Evolutionary conservation across 2,113 vertebrate genomes (phyloP).

Genomic region (Tetraodon nigroviridis): DNA sequence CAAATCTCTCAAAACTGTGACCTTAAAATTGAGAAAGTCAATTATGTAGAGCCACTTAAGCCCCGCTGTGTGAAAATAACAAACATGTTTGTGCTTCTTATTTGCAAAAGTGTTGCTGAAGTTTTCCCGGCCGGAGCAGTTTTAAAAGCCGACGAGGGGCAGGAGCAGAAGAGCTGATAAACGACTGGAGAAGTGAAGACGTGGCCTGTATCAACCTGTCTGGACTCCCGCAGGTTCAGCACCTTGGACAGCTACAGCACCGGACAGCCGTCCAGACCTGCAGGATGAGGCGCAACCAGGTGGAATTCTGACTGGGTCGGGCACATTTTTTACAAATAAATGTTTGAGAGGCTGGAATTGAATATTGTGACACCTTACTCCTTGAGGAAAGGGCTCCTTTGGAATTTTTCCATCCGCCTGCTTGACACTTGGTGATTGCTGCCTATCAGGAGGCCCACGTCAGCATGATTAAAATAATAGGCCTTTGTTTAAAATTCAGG

Average conservation of each 20-base stretch:
- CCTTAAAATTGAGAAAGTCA: not conserved
- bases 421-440: not conserved
- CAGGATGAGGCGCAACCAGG: not conserved
- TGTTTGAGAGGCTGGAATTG: not conserved
- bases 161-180: not conserved
- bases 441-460: not conserved
- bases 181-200: not conserved
- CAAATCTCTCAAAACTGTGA: conserved; percentile 3
- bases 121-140: too few species aligned
- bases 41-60: conserved; percentile 1
- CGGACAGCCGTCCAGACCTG: too few species aligned
- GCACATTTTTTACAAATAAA: not conserved
- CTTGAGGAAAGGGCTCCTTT: not conserved
- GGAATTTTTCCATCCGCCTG: not conserved
- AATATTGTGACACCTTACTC: not conserved
- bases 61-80: not conserved
- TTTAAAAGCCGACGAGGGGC: too few species aligned
- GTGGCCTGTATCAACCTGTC: not conserved
- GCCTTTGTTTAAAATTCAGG: too few species aligned
- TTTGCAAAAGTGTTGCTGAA: not conserved
- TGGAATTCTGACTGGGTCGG: not conserved
- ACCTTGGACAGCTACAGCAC: too few species aligned
- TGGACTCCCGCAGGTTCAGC: too few species aligned
- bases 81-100: not conserved
- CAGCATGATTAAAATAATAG: too few species aligned